Evolutionary conservation across 2,888 invertebrate species (phyloP).

Genomic region (Epicampocera succincta): DNA sequence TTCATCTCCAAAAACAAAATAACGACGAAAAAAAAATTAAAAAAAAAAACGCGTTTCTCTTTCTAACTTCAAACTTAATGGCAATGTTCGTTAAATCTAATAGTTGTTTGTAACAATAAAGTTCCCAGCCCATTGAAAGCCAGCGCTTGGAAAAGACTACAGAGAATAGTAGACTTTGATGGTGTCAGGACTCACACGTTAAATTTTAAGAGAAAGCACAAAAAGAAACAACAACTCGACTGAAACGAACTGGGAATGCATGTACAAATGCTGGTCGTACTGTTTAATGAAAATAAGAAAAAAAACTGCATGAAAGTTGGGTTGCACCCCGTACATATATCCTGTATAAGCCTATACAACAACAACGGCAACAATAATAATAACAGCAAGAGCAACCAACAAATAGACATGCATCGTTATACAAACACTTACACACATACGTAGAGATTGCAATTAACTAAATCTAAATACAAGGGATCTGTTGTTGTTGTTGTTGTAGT

Average conservation of each 20-base stretch:
- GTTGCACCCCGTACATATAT: neutral
- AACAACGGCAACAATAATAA: constrained; percentile 15
- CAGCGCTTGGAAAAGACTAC: constrained; percentile 8
- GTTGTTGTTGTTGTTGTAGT: too few relatives aligned
- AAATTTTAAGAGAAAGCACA: constrained; percentile 46
- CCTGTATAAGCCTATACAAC: constrained; percentile 7
- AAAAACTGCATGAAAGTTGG: constrained; percentile 2
- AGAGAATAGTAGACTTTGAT: constrained; percentile 55
- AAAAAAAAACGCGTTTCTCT: constrained; percentile 55
- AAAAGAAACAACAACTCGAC: constrained; percentile 20
- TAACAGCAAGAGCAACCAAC: constrained; percentile 27
- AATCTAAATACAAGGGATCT: constrained; percentile 57
- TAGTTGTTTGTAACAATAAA: constrained; percentile 22
- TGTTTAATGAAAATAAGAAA: neutral
- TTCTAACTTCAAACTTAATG: constrained; percentile 61
- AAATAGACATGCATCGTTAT: constrained; percentile 28
- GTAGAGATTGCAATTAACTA: constrained; percentile 65
- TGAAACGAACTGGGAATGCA: neutral
- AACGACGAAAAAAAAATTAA: constrained; percentile 12
- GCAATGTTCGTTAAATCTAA: constrained; percentile 13
- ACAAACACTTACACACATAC: neutral
- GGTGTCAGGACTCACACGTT: constrained; percentile 70
- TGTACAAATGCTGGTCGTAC: constrained; percentile 20
- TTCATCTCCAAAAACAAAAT: constrained; percentile 35
- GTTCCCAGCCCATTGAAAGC: neutral